Conservation (phyloP, 2,113 vertebrate genomes). For the Shinisaurus crocodilurus region DNA sequence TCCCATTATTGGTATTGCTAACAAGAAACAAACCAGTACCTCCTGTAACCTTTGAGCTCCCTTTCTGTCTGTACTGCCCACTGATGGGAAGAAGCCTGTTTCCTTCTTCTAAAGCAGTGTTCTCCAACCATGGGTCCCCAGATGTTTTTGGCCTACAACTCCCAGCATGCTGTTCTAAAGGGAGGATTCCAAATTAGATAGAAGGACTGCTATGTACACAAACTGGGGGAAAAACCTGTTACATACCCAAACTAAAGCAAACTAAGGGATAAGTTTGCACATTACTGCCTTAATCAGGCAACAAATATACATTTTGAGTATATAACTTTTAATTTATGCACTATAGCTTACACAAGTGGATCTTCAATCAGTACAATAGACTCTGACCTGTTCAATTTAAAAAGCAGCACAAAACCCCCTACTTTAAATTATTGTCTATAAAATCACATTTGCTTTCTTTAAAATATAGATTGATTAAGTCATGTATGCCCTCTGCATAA, state of each 20-base stretch:
- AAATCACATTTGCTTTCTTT: constrained; percentile 1
- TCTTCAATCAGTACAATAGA: background rate
- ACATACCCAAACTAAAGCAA: background rate
- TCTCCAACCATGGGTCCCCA: too few relatives aligned
- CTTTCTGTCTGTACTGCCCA: background rate
- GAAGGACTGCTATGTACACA: too few relatives aligned
- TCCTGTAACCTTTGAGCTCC: background rate
- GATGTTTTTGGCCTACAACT: too few relatives aligned
- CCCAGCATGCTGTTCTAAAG: background rate
- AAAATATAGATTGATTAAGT: constrained; percentile 16
- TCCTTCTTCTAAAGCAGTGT: background rate
- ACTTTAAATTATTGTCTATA: constrained; percentile 21
- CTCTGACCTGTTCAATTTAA: background rate
- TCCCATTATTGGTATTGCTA: background rate
- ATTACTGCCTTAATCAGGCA: too few relatives aligned
- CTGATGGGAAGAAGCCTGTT: background rate
- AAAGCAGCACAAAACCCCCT: background rate
- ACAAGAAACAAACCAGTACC: background rate
- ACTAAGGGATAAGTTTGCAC: background rate
- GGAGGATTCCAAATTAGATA: background rate
- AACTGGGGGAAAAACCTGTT: background rate
- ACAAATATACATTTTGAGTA: background rate
- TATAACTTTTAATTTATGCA: background rate
- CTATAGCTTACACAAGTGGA: background rate
- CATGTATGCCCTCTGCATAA: constrained; percentile 5